phyloP scores from a whole-genome alignment of 2,888 invertebrate genomes.

The Cinara cedri region DNA sequence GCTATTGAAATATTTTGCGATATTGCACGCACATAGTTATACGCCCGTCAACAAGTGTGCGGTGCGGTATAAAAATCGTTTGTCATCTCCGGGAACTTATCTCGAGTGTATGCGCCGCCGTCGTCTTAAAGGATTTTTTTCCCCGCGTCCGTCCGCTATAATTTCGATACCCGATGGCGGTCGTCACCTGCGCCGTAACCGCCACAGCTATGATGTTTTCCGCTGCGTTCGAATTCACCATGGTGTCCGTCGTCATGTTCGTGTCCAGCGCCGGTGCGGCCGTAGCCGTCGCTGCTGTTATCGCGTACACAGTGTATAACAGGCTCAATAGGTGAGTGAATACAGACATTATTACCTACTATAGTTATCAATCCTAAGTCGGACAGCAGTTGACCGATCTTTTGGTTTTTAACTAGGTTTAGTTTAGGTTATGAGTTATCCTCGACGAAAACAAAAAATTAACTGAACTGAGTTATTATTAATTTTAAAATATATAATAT shows the following conservation, averaged over 20 bases:
- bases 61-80: not conserved
- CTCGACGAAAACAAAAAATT: too few species aligned
- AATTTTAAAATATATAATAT: too few species aligned
- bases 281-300: conserved; percentile 25
- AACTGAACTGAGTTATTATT: too few species aligned
- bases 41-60: not conserved
- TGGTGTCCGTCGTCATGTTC: conserved; percentile 54
- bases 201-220: not conserved
- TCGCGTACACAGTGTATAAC: conserved; percentile 25
- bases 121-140: not conserved
- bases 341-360: too few species aligned
- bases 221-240: conserved; percentile 33
- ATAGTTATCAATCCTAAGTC: too few species aligned
- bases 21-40: not conserved
- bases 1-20: too few species aligned
- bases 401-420: too few species aligned
- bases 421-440: too few species aligned
- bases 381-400: too few species aligned
- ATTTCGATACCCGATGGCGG: not conserved
- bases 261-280: conserved; percentile 48
- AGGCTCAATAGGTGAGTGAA: conserved; percentile 36
- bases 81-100: not conserved
- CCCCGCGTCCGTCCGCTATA: not conserved
- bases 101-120: not conserved
- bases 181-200: not conserved